These are phyloP conservation scores for Benthosema pterotum DNA, from an alignment of 2,797 vertebrate species.

Conservation along the genomic window DNA sequence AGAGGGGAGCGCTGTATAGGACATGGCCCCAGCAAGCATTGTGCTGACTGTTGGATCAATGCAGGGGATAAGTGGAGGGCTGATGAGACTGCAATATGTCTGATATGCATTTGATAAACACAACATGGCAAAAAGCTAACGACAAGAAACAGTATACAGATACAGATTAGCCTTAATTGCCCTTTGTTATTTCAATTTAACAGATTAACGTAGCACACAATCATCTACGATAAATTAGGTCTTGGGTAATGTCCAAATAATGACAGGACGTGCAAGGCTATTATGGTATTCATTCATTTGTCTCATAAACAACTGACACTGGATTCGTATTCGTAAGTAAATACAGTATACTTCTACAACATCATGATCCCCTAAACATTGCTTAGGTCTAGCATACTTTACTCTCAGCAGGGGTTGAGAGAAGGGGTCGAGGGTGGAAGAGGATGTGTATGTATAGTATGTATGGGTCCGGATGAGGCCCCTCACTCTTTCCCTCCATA, in stretches of 20 bases:
- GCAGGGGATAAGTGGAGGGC: slow-evolving; percentile 31
- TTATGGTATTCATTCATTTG: too few relatives aligned
- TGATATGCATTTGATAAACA: slow-evolving; percentile 29
- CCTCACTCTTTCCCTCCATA: slow-evolving; percentile 48
- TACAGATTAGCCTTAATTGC: not conserved
- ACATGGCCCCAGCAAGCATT: slow-evolving; percentile 13
- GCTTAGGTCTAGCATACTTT: slow-evolving; percentile 24
- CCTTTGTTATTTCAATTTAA: not conserved
- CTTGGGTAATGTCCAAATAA: not conserved
- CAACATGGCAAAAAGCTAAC: not conserved
- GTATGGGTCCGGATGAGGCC: slow-evolving; percentile 54
- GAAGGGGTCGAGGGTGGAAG: slow-evolving; percentile 33
- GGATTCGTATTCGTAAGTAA: not conserved
- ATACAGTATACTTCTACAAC: not conserved
- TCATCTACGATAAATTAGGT: not conserved
- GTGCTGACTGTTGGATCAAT: slow-evolving; percentile 34
- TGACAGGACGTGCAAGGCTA: not conserved
- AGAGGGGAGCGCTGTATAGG: slow-evolving; percentile 17
- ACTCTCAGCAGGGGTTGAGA: slow-evolving; percentile 14
- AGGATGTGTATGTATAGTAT: slow-evolving; percentile 33
- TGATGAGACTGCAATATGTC: slow-evolving; percentile 29
- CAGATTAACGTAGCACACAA: not conserved
- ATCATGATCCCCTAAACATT: slow-evolving; percentile 7
- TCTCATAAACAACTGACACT: not conserved
- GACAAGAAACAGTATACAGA: not conserved